A percentile compares a stretch with the other conserved stretches of the same genome.
These are phyloP conservation scores for Bombylius discolor DNA, from an alignment of 2,888 invertebrate genomes.

Conservation along the genomic window DNA sequence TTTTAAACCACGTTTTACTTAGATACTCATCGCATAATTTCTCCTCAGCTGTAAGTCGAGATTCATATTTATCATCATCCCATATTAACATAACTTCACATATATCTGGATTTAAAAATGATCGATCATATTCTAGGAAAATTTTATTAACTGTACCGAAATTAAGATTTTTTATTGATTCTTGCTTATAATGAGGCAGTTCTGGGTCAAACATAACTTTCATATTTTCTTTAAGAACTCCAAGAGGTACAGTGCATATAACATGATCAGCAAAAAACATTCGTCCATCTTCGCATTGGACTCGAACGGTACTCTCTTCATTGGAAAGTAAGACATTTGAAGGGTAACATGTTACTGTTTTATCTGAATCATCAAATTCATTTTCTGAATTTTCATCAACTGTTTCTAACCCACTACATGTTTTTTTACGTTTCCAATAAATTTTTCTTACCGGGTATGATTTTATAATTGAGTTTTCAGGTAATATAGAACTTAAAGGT, in stretches of 20 bases:
- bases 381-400: slow-evolving; percentile 52
- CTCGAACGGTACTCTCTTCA: slow-evolving; percentile 43
- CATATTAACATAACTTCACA: slow-evolving; percentile 79
- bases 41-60: slow-evolving; percentile 26
- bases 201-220: slow-evolving; percentile 65
- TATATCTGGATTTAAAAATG: slow-evolving; percentile 74
- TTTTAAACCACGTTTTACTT: slow-evolving; percentile 61
- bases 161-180: slow-evolving; percentile 69
- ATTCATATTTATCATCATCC: slow-evolving; percentile 49
- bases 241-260: slow-evolving; percentile 83
- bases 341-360: slow-evolving; percentile 52
- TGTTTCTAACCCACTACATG: slow-evolving; percentile 35
- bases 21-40: slow-evolving; percentile 31
- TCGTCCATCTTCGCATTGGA: slow-evolving; percentile 73
- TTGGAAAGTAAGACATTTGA: slow-evolving; percentile 9
- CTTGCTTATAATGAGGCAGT: slow-evolving; percentile 69
- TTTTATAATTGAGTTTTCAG: slow-evolving; percentile 55
- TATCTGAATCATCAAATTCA: slow-evolving; percentile 58
- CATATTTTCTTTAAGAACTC: slow-evolving; percentile 70
- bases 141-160: slow-evolving; percentile 92
- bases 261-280: slow-evolving; percentile 72
- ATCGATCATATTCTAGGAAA: slow-evolving; percentile 79
- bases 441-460: slow-evolving; percentile 60
- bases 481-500: slow-evolving; percentile 60
- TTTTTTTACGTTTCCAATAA: slow-evolving; percentile 52